Conservation (phyloP, 1,140 invertebrate genomes). For the Formica selysi region DNA sequence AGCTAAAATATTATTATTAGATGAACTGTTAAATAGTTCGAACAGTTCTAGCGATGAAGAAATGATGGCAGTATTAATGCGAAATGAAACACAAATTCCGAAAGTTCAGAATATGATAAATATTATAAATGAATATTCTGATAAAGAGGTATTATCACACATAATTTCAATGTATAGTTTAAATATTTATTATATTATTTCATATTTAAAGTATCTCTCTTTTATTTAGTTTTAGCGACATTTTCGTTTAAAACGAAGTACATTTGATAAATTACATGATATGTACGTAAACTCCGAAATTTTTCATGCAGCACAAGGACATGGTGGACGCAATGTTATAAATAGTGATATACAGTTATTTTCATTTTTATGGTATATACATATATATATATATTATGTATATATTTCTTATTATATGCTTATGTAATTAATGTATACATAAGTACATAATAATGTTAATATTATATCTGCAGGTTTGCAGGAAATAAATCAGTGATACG, state of each 20-base stretch:
- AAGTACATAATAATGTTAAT: background rate
- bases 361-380: too few species aligned
- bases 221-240: slow-evolving; percentile 12
- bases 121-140: background rate
- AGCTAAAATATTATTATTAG: too few species aligned
- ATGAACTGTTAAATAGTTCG: background rate
- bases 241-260: background rate
- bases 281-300: background rate
- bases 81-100: background rate
- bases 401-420: too few species aligned
- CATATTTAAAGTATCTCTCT: background rate
- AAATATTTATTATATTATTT: background rate
- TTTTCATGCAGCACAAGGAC: background rate
- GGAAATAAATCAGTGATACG: background rate
- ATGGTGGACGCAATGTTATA: too few species aligned
- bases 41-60: slow-evolving; percentile 2
- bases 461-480: background rate
- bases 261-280: slow-evolving; percentile 7
- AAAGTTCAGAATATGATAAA: background rate
- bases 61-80: background rate
- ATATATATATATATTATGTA: too few species aligned
- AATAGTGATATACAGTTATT: too few species aligned
- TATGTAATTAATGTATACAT: background rate
- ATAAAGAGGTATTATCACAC: background rate
- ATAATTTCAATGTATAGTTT: background rate